Percentiles rank a stretch among this genome's conserved stretches.
Evolutionary conservation across 2,888 invertebrate genomes (phyloP).

Genomic region (Pristionchus exspectatus): DNA sequence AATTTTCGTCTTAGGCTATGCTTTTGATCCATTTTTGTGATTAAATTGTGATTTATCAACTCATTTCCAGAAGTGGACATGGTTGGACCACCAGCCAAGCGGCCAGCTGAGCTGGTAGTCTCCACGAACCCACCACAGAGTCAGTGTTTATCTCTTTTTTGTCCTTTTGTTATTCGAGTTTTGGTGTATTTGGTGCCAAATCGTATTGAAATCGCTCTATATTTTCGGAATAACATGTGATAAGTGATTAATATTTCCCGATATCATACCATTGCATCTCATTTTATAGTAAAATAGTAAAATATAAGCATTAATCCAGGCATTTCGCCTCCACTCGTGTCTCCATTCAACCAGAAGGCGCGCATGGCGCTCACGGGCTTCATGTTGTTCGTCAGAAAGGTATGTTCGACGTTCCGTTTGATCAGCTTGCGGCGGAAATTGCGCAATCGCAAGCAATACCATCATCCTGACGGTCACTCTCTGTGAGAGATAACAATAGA

Average conservation of each 20-base stretch:
- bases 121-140: slow-evolving; percentile 37
- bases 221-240: background rate
- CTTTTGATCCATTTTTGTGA: too few species aligned
- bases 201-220: background rate
- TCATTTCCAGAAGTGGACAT: background rate
- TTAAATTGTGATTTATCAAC: background rate
- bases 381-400: slow-evolving; percentile 51
- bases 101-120: background rate
- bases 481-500: background rate
- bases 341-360: slow-evolving; percentile 19
- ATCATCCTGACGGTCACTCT: background rate
- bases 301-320: background rate
- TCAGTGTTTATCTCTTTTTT: background rate
- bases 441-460: background rate
- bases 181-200: background rate
- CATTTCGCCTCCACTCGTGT: slow-evolving; percentile 31
- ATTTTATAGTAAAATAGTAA: background rate
- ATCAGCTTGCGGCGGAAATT: background rate
- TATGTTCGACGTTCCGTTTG: background rate
- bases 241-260: background rate
- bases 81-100: background rate
- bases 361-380: slow-evolving; percentile 33
- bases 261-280: too few species aligned
- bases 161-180: background rate
- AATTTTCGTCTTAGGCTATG: too few species aligned